Conservation (phyloP, 1,140 invertebrate genomes). For the Drosophila sechellia region DNA sequence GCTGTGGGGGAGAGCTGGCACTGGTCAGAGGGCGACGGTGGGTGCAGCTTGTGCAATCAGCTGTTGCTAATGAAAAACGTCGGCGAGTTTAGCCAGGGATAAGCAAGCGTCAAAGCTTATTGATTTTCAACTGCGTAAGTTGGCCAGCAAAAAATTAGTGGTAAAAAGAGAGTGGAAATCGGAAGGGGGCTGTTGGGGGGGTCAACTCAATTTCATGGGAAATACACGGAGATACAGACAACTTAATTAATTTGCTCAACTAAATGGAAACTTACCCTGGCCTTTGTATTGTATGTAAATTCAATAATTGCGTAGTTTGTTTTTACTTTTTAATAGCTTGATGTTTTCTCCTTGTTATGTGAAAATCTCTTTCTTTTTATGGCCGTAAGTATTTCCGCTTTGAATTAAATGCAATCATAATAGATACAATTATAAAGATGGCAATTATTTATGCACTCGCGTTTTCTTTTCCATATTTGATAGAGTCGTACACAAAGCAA, state of each 20-base stretch:
- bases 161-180: neutral
- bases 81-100: constrained; percentile 30
- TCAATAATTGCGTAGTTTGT: constrained; percentile 27
- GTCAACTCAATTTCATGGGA: constrained; percentile 13
- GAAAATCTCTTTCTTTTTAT: constrained; percentile 37
- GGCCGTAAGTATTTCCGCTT: constrained; percentile 67
- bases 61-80: constrained; percentile 79
- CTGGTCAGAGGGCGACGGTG: constrained; percentile 23
- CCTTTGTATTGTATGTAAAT: constrained; percentile 32
- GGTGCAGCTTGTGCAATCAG: constrained; percentile 75
- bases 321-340: constrained; percentile 41
- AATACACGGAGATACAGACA: constrained; percentile 20
- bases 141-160: constrained; percentile 32
- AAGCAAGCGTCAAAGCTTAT: constrained; percentile 66
- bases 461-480: constrained; percentile 57
- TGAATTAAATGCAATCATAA: constrained; percentile 70
- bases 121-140: constrained; percentile 65
- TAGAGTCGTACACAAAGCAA: constrained; percentile 40
- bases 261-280: constrained; percentile 52
- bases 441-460: constrained; percentile 67
- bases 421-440: constrained; percentile 43
- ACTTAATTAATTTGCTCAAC: constrained; percentile 48
- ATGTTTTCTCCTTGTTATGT: constrained; percentile 43
- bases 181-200: neutral
- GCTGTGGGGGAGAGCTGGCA: constrained; percentile 14